These are phyloP conservation scores for Tinamus major DNA, from an alignment of 2,797 vertebrate genomes.

Conservation along the genomic window DNA sequence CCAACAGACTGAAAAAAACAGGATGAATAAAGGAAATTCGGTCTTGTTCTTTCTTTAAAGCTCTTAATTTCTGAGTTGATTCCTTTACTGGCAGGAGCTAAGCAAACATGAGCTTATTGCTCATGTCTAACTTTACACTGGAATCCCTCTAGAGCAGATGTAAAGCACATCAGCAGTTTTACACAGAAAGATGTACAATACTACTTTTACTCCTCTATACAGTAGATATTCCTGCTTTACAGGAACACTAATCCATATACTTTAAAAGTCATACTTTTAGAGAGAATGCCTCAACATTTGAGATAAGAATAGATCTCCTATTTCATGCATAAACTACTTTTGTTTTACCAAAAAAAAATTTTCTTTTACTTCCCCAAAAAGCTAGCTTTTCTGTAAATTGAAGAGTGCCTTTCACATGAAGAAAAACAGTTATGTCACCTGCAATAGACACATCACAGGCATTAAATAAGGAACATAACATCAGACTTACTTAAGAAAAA, in stretches of 20 bases:
- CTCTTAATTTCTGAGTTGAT: neutral
- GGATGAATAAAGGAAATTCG: neutral
- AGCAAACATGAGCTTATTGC: neutral
- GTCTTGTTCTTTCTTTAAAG: neutral
- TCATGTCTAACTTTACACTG: neutral
- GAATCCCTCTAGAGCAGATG: neutral
- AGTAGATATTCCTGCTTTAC: neutral
- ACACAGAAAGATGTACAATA: neutral
- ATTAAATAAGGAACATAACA: neutral
- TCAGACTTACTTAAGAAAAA: neutral
- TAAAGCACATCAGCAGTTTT: neutral
- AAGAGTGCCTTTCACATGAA: slow-evolving; percentile 77
- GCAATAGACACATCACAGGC: neutral
- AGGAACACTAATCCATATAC: neutral
- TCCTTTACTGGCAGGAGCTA: neutral
- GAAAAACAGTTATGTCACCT: slow-evolving; percentile 80
- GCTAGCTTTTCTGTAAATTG: slow-evolving; percentile 79
- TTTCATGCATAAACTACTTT: neutral
- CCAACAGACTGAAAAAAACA: neutral
- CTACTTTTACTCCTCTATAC: neutral
- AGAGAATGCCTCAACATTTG: neutral
- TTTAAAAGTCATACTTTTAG: neutral
- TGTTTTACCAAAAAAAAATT: slow-evolving; percentile 26
- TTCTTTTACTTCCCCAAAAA: slow-evolving; percentile 72
- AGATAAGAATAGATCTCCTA: neutral